Base-by-base conservation (phyloP, 2,113 vertebrate species). In the Capricornis sumatraensis region DNA sequence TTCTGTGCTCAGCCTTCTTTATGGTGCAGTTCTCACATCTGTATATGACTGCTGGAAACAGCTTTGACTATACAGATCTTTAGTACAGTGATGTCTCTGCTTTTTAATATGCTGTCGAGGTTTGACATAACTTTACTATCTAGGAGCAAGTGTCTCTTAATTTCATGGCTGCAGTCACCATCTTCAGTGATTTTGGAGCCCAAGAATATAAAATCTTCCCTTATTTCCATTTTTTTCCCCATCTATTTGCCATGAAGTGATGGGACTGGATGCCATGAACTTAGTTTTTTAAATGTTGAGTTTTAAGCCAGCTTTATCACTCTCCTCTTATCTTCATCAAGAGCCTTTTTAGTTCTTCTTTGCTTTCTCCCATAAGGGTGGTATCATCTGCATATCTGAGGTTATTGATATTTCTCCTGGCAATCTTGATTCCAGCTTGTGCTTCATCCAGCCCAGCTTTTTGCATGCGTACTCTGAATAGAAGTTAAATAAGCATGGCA, bases 221-320 rank as follows among this genome's bases (percentile, higher is more conserved):
- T 67, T 67, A 67, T 21, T 67, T 67, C n/a, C 33, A 67, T 36
- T 36, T 67, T 64, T 67, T 21, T 5, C n/a, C n/a, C 33, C 4
- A 36, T 67, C 33, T 67, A 36, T 67, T 67, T 67, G 17, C 64
- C 33, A 21, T 11, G n/a, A 67, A 67, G 64, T 36, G n/a, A 67
- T 36, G 64, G n/a, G 64, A 67, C 64, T 0, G 0, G 64, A 36
- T n/a, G 17, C 33, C 17, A 11, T 67, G 17, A 67, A 5, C 17
- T 67, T 67, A 21, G 33, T 21, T 36, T 21, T 67, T 11, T 36
- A 5, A 67, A 19, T 36, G 64, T 67, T 67, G 33, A 67, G 33
- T 67, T 67, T 36, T 36, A 67, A 67, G 64, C 64, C 64, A 67
- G 33, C 17, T 36, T 67, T 67, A 11, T 36, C 64, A 21, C 33